Conservation (phyloP, 53 echinoderm and acorn worm genomes). For the Holothuria leucospilota region DNA sequence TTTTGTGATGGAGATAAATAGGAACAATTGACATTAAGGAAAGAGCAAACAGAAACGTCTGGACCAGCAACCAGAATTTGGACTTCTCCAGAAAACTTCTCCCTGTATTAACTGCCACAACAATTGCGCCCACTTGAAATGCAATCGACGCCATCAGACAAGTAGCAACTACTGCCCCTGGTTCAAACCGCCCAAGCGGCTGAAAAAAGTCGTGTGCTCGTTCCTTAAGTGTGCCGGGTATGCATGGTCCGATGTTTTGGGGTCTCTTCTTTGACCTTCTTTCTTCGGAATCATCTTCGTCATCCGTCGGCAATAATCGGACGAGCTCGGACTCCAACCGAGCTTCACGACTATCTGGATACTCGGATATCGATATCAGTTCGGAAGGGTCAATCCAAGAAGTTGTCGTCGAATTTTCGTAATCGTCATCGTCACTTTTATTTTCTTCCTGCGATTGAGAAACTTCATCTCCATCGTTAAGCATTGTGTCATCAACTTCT, state of each 20-base stretch:
- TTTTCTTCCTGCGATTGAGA: neutral
- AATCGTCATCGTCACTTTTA: conserved; percentile 7
- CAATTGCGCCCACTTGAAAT: conserved; percentile 7
- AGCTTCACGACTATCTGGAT: neutral
- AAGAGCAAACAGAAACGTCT: neutral
- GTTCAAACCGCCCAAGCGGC: conserved; percentile 2
- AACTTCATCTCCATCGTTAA: no score
- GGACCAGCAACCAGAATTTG: neutral
- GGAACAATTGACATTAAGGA: conserved; percentile 4
- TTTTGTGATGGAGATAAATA: conserved; percentile 20
- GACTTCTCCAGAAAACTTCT: neutral
- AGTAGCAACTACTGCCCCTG: conserved; percentile 7
- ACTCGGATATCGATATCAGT: neutral
- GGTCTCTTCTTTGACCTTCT: no score
- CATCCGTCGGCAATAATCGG: conserved; percentile 1
- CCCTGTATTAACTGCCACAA: neutral
- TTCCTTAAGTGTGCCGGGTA: conserved; percentile 11
- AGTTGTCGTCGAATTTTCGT: neutral
- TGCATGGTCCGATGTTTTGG: neutral
- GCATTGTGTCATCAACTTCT: no score
- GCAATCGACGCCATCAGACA: conserved; percentile 20
- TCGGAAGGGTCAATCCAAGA: neutral
- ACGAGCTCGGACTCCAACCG: conserved; percentile 3
- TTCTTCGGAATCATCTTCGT: conserved; percentile 1
- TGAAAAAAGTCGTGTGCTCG: neutral